A percentile compares a stretch with the other conserved stretches of the same genome.
phyloP scores from a whole-genome alignment of 2,797 vertebrate genomes.

The Tamandua tetradactyla region DNA sequence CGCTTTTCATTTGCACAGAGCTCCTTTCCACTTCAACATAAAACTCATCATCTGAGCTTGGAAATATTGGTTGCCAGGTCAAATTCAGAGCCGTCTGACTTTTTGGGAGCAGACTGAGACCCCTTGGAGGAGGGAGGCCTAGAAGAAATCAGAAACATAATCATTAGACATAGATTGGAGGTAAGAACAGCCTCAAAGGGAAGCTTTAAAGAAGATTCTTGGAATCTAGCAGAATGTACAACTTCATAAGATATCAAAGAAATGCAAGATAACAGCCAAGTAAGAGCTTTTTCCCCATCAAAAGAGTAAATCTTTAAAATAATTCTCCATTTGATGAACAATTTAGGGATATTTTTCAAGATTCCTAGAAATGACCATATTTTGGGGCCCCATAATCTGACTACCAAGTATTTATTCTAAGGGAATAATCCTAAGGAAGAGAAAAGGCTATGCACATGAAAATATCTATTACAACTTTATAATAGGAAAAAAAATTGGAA shows the following conservation, averaged over 20 bases:
- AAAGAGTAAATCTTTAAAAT: constrained; percentile 42
- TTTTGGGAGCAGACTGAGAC: constrained; percentile 87
- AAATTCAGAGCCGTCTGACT: constrained; percentile 87
- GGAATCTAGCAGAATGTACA: not conserved
- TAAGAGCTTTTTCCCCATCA: not conserved
- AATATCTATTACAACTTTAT: not conserved
- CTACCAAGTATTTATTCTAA: not conserved
- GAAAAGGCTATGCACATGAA: not conserved
- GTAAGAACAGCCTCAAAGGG: not conserved
- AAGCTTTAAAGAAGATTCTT: not conserved
- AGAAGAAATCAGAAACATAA: constrained; percentile 75
- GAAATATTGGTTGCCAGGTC: constrained; percentile 88
- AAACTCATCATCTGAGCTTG: constrained; percentile 86
- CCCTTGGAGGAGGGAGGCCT: constrained; percentile 89
- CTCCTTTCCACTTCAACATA: constrained; percentile 87
- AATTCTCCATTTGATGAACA: not conserved
- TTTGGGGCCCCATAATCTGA: not conserved
- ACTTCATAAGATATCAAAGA: not conserved
- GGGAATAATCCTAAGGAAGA: constrained; percentile 40
- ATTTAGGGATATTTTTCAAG: constrained; percentile 17
- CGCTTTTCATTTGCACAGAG: constrained; percentile 77
- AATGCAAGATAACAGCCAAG: not conserved
- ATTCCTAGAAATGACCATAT: constrained; percentile 23
- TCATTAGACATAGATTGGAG: constrained; percentile 54
- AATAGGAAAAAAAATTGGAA: not conserved